phyloP scores from a whole-genome alignment of 2,797 vertebrate genomes.

The Dallia pectoralis region DNA sequence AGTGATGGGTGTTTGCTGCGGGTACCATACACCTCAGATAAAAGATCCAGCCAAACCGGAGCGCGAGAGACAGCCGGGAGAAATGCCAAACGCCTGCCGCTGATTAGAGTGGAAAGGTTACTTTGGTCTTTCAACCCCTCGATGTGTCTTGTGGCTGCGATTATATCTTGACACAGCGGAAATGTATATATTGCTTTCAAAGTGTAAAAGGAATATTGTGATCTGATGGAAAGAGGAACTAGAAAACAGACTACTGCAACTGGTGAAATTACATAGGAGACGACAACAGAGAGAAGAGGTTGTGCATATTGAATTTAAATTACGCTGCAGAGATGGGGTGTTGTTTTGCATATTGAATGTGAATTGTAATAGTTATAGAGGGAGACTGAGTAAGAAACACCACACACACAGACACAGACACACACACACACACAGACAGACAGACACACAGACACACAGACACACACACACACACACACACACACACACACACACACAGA shows the following conservation, averaged over 20 bases:
- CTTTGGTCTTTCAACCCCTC: background rate
- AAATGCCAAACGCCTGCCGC: background rate
- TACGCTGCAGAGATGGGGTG: no score
- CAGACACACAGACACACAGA: no score
- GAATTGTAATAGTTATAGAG: no score
- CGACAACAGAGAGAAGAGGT: background rate
- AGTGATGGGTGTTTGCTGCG: background rate
- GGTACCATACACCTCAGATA: background rate
- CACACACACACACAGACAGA: no score
- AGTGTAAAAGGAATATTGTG: background rate
- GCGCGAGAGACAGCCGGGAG: background rate
- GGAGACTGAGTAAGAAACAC: no score
- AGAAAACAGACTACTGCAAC: background rate
- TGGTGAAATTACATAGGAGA: background rate
- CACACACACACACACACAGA: no score
- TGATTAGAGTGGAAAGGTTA: background rate
- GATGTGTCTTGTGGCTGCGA: background rate
- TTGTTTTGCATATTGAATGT: no score
- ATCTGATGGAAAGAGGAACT: background rate
- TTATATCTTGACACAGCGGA: background rate
- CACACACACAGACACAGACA: no score
- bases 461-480: no score
- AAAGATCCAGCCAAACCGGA: no score
- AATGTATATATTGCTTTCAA: background rate
- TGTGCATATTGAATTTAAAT: no score